Evolutionary conservation across 2,888 invertebrate genomes (phyloP).

Genomic region (Drosophila emarginata): DNA sequence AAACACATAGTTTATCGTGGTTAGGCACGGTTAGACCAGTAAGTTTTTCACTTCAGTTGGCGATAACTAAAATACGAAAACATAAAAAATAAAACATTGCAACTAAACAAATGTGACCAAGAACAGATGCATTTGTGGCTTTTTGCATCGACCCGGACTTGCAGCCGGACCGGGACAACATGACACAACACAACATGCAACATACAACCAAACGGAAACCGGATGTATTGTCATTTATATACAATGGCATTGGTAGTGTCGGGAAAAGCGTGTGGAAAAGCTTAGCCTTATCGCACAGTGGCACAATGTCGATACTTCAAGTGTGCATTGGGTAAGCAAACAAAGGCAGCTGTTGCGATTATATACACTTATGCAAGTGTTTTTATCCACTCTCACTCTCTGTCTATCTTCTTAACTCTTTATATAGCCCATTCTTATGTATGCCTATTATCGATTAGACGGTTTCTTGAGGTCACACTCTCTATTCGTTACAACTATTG

Average conservation of each 20-base stretch:
- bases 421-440: neutral
- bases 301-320: slow-evolving; percentile 40
- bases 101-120: slow-evolving; percentile 29
- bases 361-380: neutral
- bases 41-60: slow-evolving; percentile 14
- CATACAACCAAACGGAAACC: slow-evolving; percentile 30
- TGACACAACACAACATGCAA: slow-evolving; percentile 10
- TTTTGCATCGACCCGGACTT: slow-evolving; percentile 13
- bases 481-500: neutral
- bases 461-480: neutral
- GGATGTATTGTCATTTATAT: slow-evolving; percentile 52
- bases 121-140: slow-evolving; percentile 32
- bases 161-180: neutral
- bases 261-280: slow-evolving; percentile 29
- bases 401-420: neutral
- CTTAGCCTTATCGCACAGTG: slow-evolving; percentile 40
- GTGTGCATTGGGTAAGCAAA: slow-evolving; percentile 28
- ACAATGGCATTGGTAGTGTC: slow-evolving; percentile 31
- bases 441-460: slow-evolving; percentile 8
- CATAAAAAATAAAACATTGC: slow-evolving; percentile 3
- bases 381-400: neutral
- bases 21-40: neutral
- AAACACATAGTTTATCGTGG: slow-evolving; percentile 1
- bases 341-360: slow-evolving; percentile 34
- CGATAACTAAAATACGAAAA: slow-evolving; percentile 17